Base-by-base conservation (phyloP, 2,797 vertebrate species). In the Leptodon cayanensis region DNA sequence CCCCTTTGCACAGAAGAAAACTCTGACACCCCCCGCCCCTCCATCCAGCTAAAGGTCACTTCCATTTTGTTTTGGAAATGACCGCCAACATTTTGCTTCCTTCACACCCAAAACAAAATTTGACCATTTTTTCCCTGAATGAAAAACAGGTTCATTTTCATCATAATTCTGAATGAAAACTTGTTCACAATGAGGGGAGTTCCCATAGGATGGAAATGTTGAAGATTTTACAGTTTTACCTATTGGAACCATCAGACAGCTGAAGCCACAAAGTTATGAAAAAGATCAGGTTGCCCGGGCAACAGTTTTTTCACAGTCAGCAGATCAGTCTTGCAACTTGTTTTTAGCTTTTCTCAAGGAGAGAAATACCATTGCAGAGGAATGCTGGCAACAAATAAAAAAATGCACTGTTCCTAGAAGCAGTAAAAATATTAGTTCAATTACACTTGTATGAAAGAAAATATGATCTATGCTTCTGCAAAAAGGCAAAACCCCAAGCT, bases 271-370 rank as follows among this genome's bases (percentile, higher is more conserved):
- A 91, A 96, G 88, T 92, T 90, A 72, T 18, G 55, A 91, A 83
- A 66, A 95, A 74, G 66, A 96, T 69, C 35, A 42, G 13, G 91
- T 96, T 96, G 90, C 97, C 91, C 13, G 49, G 67, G 95, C 35
- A 94, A 96, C 94, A 82, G 25, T 66, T 97, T 93, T 95, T 96
- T 57, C 93, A 79, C 62, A 95, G 93, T 95, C 96, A 96, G 94
- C 95, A 93, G 74, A 92, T 94, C 59, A 71, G 89, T 89, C 85
- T 93, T 67, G 57, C 79, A 72, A 88, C 66, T 93, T 95, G 90
- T 95, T 94, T 96, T 95, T 90, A 93, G 89, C 58, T 83, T 94
- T 94, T 78, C 76, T 89, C 37, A 76, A 80, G 46, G 37, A 87
- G 61, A 94, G 55, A 80, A 95, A 76, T 62, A 69, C n/a, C 76